Evolutionary conservation across 1,140 invertebrate genomes (phyloP), one percentile per base, ranked within the genome.

Genomic region (Amphibalanus amphitrite): DNA sequence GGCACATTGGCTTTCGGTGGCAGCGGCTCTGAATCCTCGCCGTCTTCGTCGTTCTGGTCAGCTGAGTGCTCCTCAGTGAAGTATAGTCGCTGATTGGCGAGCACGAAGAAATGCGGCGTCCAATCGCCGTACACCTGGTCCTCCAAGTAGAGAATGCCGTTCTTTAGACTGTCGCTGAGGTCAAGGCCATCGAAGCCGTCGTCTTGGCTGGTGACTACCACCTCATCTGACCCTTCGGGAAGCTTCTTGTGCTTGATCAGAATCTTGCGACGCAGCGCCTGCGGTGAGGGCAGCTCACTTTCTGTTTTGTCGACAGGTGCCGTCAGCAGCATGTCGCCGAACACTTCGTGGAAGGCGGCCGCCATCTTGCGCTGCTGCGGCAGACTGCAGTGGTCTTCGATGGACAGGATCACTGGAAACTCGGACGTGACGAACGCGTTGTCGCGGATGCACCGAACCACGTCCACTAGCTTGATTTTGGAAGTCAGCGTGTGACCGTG

Each of bases 341-440:
- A 96, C 17, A 95, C 87, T 79, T 98, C 93, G 77, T 85, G 80
- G 80, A 99, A 90, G 6, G 89, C 87, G 72, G 85, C 84, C 0
- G 96, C 96, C 97, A 99, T 99, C 79, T 92, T 92, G 70, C 93
- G 84, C 80, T 99, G 97, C 78, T 98, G 96, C 10, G 90, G 88
- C 69, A 98, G 80, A 0, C 91, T 90, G 80, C 96, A 98, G 79
- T 99, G 97, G 79, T 99, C 96, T 83, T 99, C 97, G 73, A 99
- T 96, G 0, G 95, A 98, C 26, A 99, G 80, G 76, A 99, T 97
- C 0, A 99, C 87, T n/a, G 97, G 97, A 83, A 92, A 91, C 86
- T 96, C 91, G 4, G 94, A 97, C 6, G 88, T 89, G 17, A 87
- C 84, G 82, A 98, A 99, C 10, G 96, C 95, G 80, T 98, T 91